Evolutionary conservation across 2,888 invertebrate genomes (phyloP), one percentile per base, ranked within the genome.

Genomic region (Xestia xanthographa): DNA sequence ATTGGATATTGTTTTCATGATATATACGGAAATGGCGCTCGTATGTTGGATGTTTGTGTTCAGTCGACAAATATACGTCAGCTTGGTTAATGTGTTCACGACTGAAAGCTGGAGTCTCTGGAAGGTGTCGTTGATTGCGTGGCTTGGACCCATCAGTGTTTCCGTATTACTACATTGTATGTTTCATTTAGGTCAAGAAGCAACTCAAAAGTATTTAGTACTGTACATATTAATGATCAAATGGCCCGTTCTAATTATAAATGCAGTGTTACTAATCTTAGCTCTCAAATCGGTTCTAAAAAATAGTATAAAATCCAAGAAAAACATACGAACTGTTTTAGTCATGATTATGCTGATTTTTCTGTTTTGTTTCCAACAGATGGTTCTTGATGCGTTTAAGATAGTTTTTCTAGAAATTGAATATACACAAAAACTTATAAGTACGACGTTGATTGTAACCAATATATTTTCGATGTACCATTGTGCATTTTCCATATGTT

Each of bases 1-100:
- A 29, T 77, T 91, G 2, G 91, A 92, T 63, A 62, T 89, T 3
- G 76, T 92, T 2, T 66, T 88, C 0, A 85, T 93, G 72, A 83
- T 92, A 0, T 95, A 94, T 79, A 91, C 95, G 0, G 96, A 96
- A 82, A 87, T 93, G 66, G 88, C 88, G 0, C 88, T 95, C 3
- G 90, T 95, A 0, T 81, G 86, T 4, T 96, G 96, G 96, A 96
- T 95, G 95, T 94, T 92, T 69, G 83, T 94, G 5, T 96, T 95
- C 69, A 96, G 91, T 53, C 93, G 92, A 62, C 93, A 94, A 41
- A 95, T 96, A 92, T 93, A 95, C 72, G 87, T 92, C 4, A 91
- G 90, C 77, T 90, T 96, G 66, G 96, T 95, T 14, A 94, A 91
- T 86, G 93, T 96, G 26, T 94, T 95, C 68, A 86, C 85, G 69